A percentile compares a stretch with the other conserved stretches of the same genome.
These are phyloP conservation scores for Corythoichthys intestinalis DNA, from an alignment of 2,113 vertebrate species.

Conservation along the genomic window DNA sequence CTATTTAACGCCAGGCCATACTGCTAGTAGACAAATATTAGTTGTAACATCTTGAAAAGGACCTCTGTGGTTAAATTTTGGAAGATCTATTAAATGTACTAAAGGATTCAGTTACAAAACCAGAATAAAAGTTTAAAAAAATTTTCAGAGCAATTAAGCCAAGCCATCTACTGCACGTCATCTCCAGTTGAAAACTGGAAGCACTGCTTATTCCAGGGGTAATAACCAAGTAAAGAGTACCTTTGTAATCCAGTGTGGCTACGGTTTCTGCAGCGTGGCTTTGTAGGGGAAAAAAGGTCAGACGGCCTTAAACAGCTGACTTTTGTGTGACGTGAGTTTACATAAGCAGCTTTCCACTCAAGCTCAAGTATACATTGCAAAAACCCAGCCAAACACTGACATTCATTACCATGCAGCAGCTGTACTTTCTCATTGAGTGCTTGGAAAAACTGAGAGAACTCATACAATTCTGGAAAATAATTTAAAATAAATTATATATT, in stretches of 20 bases:
- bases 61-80: not conserved
- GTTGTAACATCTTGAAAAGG: not conserved
- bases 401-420: not conserved
- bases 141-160: no score
- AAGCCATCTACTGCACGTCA: no score
- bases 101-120: no score
- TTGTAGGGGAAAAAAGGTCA: constrained; percentile 24
- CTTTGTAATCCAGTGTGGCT: constrained; percentile 67
- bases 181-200: not conserved
- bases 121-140: no score
- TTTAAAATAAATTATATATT: not conserved
- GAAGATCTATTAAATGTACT: no score
- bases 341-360: not conserved
- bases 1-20: no score
- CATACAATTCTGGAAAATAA: not conserved
- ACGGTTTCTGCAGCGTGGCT: constrained; percentile 59
- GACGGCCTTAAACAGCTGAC: not conserved
- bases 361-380: not conserved
- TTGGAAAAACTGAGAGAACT: not conserved
- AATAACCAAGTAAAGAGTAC: constrained; percentile 55
- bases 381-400: not conserved
- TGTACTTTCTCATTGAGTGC: not conserved
- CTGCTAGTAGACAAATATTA: no score
- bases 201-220: constrained; percentile 38
- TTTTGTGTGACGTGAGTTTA: not conserved